phyloP scores from a whole-genome alignment of 2,888 invertebrate genomes.

The Rhagium mordax region DNA sequence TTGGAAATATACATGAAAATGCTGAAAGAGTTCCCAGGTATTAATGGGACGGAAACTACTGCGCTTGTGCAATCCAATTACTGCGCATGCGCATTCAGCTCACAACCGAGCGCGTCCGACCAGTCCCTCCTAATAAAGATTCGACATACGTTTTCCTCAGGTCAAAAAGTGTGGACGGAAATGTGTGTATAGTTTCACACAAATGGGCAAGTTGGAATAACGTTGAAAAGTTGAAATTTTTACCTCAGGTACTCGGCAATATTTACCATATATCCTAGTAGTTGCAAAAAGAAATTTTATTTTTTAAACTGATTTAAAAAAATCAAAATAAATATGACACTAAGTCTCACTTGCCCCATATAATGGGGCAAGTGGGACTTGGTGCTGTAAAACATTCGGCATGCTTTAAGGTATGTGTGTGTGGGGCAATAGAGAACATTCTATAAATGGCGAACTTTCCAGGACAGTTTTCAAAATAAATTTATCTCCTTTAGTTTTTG shows the following conservation, averaged over 20 bases:
- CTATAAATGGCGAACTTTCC: neutral
- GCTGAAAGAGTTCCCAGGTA: too few species aligned
- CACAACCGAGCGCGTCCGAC: too few species aligned
- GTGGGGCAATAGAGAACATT: neutral
- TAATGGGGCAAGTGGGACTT: neutral
- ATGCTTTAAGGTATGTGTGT: conserved; percentile 1
- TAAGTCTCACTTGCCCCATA: neutral
- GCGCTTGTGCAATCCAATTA: too few species aligned
- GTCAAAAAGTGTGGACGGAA: too few species aligned
- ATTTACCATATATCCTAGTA: neutral
- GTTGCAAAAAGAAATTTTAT: neutral
- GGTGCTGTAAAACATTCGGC: neutral
- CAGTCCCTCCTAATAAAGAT: too few species aligned
- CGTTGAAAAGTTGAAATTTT: neutral
- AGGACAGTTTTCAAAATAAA: neutral
- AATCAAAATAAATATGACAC: neutral
- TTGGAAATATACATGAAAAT: too few species aligned
- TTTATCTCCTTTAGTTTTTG: neutral
- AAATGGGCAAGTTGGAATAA: too few species aligned
- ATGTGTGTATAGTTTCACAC: too few species aligned
- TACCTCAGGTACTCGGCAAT: neutral
- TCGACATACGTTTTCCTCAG: too few species aligned
- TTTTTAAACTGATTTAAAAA: neutral
- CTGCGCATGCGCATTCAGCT: too few species aligned
- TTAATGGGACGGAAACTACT: too few species aligned